Conservation (phyloP, 2,113 vertebrate genomes). For the Telmatochromis bifrenatus region DNA sequence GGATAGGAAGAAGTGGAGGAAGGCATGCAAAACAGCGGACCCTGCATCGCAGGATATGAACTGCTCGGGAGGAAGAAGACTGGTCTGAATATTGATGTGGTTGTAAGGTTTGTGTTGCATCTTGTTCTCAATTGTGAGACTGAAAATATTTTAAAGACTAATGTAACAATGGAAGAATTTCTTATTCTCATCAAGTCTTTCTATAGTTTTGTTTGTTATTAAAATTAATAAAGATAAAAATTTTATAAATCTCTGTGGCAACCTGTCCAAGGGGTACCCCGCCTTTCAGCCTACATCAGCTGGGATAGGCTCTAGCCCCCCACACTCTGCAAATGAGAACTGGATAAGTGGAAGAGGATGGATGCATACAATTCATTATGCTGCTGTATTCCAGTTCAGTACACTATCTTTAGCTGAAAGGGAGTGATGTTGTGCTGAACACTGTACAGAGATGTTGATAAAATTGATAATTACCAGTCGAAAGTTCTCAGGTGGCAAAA, state of each 20-base stretch:
- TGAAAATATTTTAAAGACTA: not conserved
- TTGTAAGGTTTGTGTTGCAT: not conserved
- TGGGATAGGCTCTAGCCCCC: not conserved
- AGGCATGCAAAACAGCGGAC: too few relatives aligned
- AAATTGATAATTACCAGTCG: not conserved
- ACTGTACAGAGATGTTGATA: not conserved
- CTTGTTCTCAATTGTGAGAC: not conserved
- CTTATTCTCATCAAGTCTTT: not conserved
- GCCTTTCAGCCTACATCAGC: not conserved
- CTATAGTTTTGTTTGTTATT: not conserved
- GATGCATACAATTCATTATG: not conserved
- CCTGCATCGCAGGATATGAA: not conserved
- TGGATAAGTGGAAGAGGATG: not conserved
- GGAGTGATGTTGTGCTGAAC: not conserved
- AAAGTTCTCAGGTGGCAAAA: not conserved
- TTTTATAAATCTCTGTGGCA: not conserved
- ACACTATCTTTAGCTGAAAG: not conserved
- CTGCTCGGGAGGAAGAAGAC: rapidly evolving
- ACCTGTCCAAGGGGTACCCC: not conserved
- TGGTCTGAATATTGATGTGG: not conserved
- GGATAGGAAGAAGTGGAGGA: too few relatives aligned
- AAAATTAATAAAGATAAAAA: not conserved
- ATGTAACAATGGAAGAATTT: rapidly evolving
- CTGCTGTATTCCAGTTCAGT: not conserved
- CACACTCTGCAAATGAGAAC: not conserved